Evolutionary conservation across 1,140 invertebrate genomes (phyloP), one percentile per base, ranked within the genome.

Genomic region (Phymorhynchus buccinoides): DNA sequence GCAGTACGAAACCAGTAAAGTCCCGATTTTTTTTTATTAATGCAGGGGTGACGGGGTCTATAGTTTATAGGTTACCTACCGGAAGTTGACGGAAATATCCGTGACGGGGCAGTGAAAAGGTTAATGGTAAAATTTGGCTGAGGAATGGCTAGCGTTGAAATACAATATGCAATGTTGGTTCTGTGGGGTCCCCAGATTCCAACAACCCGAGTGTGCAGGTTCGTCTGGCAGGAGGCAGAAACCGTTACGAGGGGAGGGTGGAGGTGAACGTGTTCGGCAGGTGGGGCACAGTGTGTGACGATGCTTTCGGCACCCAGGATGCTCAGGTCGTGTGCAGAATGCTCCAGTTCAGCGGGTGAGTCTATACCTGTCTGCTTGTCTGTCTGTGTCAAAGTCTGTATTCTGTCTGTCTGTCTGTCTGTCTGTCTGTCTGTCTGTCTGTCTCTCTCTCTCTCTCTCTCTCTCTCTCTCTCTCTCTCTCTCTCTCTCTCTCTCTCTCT

Each of bases 201-300:
- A 62, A 27, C 12, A 62, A 27, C 12, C 56, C 56, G 18, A 62
- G n/a, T 62, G 18, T 62, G 56, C 12, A 62, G 18, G 32, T 83
- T 4, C 81, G 81, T 30, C 39, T 83, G 62, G 66, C 16, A 14
- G 81, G 81, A 3, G 62, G 62, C 1, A 68, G 18, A 16, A 32
- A 41, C 62, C 3, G 18, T 16, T 35, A 62, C n/a, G 52, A 84
- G 48, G 84, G 84, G 0, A 44, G 84, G 14, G 73, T 84, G n/a
- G 84, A 84, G 77, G 56, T 84, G 7, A 37, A 35, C 22, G 48
- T 80, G n/a, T 39, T 27, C 48, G 84, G 84, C n/a, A 44, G 42
- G 75, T 84, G 84, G 84, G 84, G 84, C 7, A 79, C 84, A 14
- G 52, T 84, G 7, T 84, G 84, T 39, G 84, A 84, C 39, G 84